Evolutionary conservation across 2,888 invertebrate genomes (phyloP).

Genomic region (Scotopteryx bipunctaria): DNA sequence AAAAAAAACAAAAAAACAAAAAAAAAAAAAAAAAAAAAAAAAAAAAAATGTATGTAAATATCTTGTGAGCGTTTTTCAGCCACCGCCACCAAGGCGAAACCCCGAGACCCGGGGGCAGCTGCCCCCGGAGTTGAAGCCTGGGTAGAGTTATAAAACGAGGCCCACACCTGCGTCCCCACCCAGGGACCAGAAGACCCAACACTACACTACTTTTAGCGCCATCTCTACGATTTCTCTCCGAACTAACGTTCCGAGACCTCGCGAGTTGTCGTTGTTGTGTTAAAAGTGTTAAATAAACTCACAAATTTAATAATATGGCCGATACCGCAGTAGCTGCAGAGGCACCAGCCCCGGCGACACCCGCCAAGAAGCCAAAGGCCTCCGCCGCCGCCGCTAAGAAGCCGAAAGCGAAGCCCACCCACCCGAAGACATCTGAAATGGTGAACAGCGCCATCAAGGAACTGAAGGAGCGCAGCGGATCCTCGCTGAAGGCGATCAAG

Average conservation of each 20-base stretch:
- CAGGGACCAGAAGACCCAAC: not conserved
- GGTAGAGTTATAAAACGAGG: not conserved
- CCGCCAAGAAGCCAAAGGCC: constrained; percentile 53
- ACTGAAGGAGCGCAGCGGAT: no score
- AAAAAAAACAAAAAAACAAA: not conserved
- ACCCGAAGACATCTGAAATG: no score
- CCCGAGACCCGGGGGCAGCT: not conserved
- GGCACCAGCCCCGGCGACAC: constrained; percentile 49
- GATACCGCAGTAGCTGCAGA: constrained; percentile 53
- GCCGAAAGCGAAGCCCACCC: no score
- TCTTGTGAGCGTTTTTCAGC: not conserved
- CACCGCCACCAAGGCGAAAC: not conserved
- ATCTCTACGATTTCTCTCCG: no score
- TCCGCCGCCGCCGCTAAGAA: no score
- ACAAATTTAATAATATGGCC: no score
- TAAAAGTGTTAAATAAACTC: no score
- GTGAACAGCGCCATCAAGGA: no score
- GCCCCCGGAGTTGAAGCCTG: not conserved
- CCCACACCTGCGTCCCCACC: not conserved
- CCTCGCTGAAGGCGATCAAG: no score
- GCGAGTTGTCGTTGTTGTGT: no score
- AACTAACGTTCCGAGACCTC: no score
- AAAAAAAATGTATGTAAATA: not conserved
- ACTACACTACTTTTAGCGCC: no score
- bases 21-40: not conserved